These are phyloP conservation scores for Epirrhoe tristata DNA, from an alignment of 2,888 invertebrate genomes.

Conservation along the genomic window DNA sequence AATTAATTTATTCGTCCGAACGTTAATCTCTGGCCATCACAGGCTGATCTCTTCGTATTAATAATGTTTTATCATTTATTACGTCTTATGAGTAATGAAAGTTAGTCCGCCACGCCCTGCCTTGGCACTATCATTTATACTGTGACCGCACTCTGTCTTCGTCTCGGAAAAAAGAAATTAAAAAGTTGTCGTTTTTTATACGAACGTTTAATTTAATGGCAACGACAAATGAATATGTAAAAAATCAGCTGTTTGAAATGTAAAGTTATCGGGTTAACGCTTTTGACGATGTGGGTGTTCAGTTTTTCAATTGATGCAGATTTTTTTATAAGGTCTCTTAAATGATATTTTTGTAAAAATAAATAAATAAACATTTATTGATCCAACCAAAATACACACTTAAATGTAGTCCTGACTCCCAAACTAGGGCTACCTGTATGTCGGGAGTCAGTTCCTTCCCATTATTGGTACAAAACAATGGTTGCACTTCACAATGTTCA, in stretches of 20 bases:
- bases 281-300: conserved; percentile 31
- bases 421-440: no score
- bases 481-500: no score
- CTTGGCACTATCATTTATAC: conserved; percentile 53
- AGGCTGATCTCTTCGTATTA: conserved; percentile 79
- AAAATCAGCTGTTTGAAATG: conserved; percentile 33
- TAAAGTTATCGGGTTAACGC: conserved; percentile 42
- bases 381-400: no score
- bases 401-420: no score
- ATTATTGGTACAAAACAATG: no score
- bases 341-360: background rate
- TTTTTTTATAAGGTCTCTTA: background rate
- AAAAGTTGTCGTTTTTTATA: conserved; percentile 64
- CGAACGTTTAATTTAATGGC: conserved; percentile 69
- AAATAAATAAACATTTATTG: background rate
- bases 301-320: conserved; percentile 8
- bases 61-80: conserved; percentile 86
- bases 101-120: conserved; percentile 81
- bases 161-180: conserved; percentile 76
- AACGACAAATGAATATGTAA: conserved; percentile 73
- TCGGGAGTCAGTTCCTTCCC: no score
- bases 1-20: conserved; percentile 79
- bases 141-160: conserved; percentile 73
- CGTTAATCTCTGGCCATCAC: conserved; percentile 76
- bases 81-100: conserved; percentile 83